Conservation (phyloP, 2,888 invertebrate genomes). For the Cryptocephalus moraei region DNA sequence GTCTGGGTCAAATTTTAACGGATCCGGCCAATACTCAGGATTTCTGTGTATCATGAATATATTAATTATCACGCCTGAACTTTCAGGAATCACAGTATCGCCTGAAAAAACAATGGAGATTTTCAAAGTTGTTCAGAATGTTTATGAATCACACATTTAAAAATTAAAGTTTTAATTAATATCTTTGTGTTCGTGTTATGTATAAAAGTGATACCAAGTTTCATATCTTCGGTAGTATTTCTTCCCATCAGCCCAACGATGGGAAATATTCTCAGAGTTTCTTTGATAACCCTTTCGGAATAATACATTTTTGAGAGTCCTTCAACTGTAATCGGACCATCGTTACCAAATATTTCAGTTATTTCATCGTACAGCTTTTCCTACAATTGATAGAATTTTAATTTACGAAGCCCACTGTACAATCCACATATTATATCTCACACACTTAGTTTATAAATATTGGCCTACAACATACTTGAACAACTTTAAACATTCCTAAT, state of each 20-base stretch:
- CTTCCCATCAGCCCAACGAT: slow-evolving; percentile 5
- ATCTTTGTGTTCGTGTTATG: no score
- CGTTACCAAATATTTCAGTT: slow-evolving; percentile 1
- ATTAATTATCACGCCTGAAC: slow-evolving; percentile 33
- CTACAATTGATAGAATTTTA: slow-evolving; percentile 2
- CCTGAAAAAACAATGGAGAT: slow-evolving; percentile 1
- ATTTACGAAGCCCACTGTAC: no score
- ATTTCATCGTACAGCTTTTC: slow-evolving; percentile 8
- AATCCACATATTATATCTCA: not conserved
- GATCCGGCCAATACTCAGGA: slow-evolving; percentile 44
- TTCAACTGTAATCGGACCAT: not conserved
- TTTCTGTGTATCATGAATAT: slow-evolving; percentile 40
- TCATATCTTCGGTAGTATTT: slow-evolving; percentile 1
- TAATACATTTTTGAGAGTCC: slow-evolving; percentile 6
- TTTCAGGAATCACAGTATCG: slow-evolving; percentile 20
- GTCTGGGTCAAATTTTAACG: slow-evolving; percentile 46
- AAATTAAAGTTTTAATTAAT: no score
- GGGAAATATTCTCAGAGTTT: slow-evolving; percentile 14
- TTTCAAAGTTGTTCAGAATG: not conserved
- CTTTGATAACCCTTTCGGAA: slow-evolving; percentile 11
- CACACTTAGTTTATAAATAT: not conserved
- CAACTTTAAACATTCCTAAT: slow-evolving; percentile 4
- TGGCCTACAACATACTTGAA: not conserved
- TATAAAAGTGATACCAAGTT: no score
- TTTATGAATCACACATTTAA: not conserved